Percentiles rank a stretch among this genome's conserved stretches.
phyloP scores from a whole-genome alignment of 2,888 invertebrate genomes.

The Aphrophora alni region DNA sequence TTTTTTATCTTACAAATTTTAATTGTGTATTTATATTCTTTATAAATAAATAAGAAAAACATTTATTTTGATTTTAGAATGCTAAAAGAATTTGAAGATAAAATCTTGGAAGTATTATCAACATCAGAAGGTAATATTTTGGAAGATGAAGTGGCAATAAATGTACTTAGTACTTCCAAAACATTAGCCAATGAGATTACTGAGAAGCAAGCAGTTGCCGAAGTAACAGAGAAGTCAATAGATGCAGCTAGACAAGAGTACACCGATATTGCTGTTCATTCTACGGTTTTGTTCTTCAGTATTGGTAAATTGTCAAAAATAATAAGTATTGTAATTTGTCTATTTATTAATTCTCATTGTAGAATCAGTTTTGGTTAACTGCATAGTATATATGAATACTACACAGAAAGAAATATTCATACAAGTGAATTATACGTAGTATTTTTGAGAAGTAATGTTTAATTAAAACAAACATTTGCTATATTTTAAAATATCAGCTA shows the following conservation, averaged over 20 bases:
- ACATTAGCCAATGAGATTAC: slow-evolving; percentile 88
- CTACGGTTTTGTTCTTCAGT: slow-evolving; percentile 90
- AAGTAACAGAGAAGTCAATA: slow-evolving; percentile 89
- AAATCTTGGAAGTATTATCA: slow-evolving; percentile 81
- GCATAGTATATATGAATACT: no score
- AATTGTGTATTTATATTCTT: no score
- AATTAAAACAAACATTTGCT: no score
- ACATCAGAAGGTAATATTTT: slow-evolving; percentile 79
- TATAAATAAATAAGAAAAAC: no score
- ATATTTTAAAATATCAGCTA: no score
- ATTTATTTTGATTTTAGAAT: slow-evolving; percentile 59
- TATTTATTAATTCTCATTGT: no score
- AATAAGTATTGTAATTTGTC: no score
- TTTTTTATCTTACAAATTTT: no score
- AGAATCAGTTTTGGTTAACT: no score
- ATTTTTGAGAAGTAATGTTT: no score
- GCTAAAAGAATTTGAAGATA: slow-evolving; percentile 88
- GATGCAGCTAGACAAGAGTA: slow-evolving; percentile 85
- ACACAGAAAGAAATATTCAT: no score
- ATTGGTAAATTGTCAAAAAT: slow-evolving; percentile 72
- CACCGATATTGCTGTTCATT: slow-evolving; percentile 88
- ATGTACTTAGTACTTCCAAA: slow-evolving; percentile 89
- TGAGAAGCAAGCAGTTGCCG: slow-evolving; percentile 87
- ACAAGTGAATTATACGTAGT: no score
- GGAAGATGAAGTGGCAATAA: slow-evolving; percentile 92